Evolutionary conservation across 2,113 vertebrate species (phyloP), one percentile per base, ranked within the genome.

Genomic region (Labeo catla): DNA sequence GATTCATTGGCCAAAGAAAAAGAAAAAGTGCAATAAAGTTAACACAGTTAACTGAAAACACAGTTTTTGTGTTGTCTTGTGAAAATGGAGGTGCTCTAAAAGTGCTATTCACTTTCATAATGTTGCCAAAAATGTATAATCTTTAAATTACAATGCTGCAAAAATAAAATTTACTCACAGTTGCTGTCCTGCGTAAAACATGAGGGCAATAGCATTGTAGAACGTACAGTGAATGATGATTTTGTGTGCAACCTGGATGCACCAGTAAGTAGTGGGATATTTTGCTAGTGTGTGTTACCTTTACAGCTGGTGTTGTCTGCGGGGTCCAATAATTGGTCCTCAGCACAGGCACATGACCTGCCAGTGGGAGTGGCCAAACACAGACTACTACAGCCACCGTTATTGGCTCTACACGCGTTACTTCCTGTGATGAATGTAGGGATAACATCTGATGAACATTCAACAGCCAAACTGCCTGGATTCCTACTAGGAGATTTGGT

Each of bases 381-480:
- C 74, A 99, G 91, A 87, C 97, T 99, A 93, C 96, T 98, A 94
- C 98, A 99, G 89, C 98, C 98, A 0, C 98, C 98, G 0, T 99
- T 99, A 92, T 98, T 95, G 6, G 97, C 96, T 0, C 97, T 96
- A 86, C 98, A 99, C 0, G 94, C 95, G 91, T 99, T 99, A 88
- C 97, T 96, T 28, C 97, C 98, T 98, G 91, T 0, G 78, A 78
- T 28, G 15, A 68, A 86, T 0, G 21, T 2, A 16, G 16, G 7
- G 45, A 82, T 23, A 13, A 16, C 77, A 16, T 63, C 54, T 23
- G 3, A 15, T 45, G n/a, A 59, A 65, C 13, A 43, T 39, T 39
- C 9, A 59, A 43, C 2, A 23, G 10, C 36, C 43, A 47, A 80
- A 61, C 6, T 8, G 12, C 3, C 19, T 79, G 19, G 10, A 61